Percentiles rank a stretch among this genome's conserved stretches.
Evolutionary conservation across 2,797 vertebrate genomes (phyloP).

Genomic region (Phalloptychus januarius): DNA sequence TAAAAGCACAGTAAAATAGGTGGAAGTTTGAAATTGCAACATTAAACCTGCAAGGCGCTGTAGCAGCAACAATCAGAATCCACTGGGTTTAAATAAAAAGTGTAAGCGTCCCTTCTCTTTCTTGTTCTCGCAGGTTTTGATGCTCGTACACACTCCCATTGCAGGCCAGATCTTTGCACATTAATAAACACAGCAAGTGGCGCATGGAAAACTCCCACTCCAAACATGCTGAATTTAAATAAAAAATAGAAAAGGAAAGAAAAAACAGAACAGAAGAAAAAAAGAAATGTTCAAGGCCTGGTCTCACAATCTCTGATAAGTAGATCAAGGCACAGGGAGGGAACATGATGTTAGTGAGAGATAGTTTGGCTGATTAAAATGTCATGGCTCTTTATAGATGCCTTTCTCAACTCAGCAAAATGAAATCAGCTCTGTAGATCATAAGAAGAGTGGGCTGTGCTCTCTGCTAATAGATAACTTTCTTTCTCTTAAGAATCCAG

Average conservation of each 20-base stretch:
- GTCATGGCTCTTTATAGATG: constrained; percentile 80
- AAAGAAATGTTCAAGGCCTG: constrained; percentile 70
- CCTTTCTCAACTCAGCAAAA: constrained; percentile 79
- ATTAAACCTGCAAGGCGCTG: background rate
- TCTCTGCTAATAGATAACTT: constrained; percentile 72
- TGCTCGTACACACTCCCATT: constrained; percentile 47
- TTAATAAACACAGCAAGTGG: constrained; percentile 73
- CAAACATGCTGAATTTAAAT: constrained; percentile 71
- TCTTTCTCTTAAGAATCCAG: constrained; percentile 54
- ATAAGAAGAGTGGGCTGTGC: constrained; percentile 70
- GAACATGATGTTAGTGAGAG: constrained; percentile 77
- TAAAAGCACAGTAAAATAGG: background rate
- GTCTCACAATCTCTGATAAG: constrained; percentile 76
- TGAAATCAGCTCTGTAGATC: constrained; percentile 72
- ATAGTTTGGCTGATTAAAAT: constrained; percentile 81
- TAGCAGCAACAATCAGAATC: constrained; percentile 39
- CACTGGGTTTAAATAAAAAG: constrained; percentile 42
- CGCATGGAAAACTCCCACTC: constrained; percentile 75
- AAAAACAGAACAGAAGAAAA: background rate
- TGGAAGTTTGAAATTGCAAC: background rate
- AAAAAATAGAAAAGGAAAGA: constrained; percentile 41
- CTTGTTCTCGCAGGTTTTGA: constrained; percentile 1
- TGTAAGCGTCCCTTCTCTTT: background rate
- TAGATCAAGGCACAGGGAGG: constrained; percentile 77
- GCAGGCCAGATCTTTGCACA: constrained; percentile 63